These are phyloP conservation scores for Caenorhabditis afra DNA, from an alignment of 2,888 invertebrate genomes.

Conservation along the genomic window DNA sequence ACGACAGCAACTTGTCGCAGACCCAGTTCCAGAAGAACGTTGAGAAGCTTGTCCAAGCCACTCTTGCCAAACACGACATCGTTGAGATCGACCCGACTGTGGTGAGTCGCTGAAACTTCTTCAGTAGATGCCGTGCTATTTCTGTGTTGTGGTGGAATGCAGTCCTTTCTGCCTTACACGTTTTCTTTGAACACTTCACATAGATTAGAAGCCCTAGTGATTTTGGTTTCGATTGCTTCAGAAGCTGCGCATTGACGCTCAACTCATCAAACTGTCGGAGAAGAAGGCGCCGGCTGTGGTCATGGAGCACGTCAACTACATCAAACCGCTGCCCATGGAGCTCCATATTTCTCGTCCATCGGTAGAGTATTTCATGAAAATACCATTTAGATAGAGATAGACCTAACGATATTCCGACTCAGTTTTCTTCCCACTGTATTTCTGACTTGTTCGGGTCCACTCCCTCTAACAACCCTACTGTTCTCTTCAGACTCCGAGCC, in stretches of 20 bases:
- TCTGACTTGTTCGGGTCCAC: background rate
- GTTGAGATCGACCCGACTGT: slow-evolving; percentile 66
- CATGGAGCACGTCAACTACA: slow-evolving; percentile 65
- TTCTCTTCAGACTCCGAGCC: slow-evolving; percentile 69
- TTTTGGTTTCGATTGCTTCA: slow-evolving; percentile 56
- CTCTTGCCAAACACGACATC: slow-evolving; percentile 63
- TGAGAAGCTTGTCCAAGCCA: slow-evolving; percentile 66
- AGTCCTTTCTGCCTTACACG: slow-evolving; percentile 17
- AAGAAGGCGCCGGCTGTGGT: slow-evolving; percentile 60
- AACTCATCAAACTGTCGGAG: slow-evolving; percentile 67
- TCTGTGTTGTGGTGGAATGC: slow-evolving; percentile 44
- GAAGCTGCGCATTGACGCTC: slow-evolving; percentile 72
- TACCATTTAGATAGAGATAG: slow-evolving; percentile 10
- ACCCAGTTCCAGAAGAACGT: slow-evolving; percentile 71
- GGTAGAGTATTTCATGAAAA: slow-evolving; percentile 45
- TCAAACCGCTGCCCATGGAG: slow-evolving; percentile 67
- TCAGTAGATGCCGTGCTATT: slow-evolving; percentile 5
- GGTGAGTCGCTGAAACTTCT: slow-evolving; percentile 49
- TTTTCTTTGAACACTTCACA: slow-evolving; percentile 16
- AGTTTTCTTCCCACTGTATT: slow-evolving; percentile 16
- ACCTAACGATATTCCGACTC: slow-evolving; percentile 13
- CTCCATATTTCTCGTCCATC: slow-evolving; percentile 66
- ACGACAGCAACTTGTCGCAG: slow-evolving; percentile 60
- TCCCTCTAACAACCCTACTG: background rate
- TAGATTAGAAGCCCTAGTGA: slow-evolving; percentile 23